Evolutionary conservation across 2,113 vertebrate genomes (phyloP).

Genomic region (Melozone crissalis): DNA sequence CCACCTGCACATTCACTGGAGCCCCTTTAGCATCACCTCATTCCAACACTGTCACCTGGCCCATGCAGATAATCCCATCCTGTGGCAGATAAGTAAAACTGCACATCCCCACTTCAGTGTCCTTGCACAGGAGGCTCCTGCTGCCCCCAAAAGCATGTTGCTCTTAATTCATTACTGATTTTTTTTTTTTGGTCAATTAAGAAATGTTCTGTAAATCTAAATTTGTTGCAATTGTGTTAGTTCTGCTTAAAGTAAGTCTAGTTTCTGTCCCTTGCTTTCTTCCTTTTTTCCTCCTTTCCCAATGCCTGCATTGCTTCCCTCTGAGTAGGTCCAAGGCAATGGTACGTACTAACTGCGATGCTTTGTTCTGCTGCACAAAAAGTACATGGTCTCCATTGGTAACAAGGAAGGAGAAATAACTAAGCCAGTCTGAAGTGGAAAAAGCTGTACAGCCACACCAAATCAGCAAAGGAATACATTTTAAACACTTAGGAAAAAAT

Average conservation of each 20-base stretch:
- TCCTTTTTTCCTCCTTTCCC: conserved; percentile 72
- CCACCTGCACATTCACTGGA: conserved; percentile 4
- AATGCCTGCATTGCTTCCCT: conserved; percentile 85
- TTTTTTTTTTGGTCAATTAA: background rate
- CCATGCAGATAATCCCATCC: conserved; percentile 46
- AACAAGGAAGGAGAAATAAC: conserved; percentile 76
- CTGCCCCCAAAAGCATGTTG: conserved; percentile 39
- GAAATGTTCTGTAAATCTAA: conserved; percentile 59
- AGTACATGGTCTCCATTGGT: conserved; percentile 4
- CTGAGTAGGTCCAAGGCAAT: conserved; percentile 91
- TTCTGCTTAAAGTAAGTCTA: conserved; percentile 92
- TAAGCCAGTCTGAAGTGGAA: conserved; percentile 47
- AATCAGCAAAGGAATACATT: background rate
- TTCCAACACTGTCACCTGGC: background rate
- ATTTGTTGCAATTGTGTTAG: conserved; percentile 75
- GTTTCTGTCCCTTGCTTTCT: conserved; percentile 93
- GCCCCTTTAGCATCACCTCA: conserved; percentile 33
- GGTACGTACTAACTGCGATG: conserved; percentile 91
- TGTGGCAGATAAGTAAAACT: conserved; percentile 59
- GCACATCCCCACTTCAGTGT: background rate
- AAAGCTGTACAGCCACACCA: background rate
- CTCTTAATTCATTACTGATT: background rate
- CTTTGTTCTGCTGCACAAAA: conserved; percentile 71
- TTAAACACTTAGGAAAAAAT: background rate
- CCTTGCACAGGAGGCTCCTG: background rate